Evolutionary conservation across 1,140 invertebrate species (phyloP).

Genomic region (Leptopilina boulardi): DNA sequence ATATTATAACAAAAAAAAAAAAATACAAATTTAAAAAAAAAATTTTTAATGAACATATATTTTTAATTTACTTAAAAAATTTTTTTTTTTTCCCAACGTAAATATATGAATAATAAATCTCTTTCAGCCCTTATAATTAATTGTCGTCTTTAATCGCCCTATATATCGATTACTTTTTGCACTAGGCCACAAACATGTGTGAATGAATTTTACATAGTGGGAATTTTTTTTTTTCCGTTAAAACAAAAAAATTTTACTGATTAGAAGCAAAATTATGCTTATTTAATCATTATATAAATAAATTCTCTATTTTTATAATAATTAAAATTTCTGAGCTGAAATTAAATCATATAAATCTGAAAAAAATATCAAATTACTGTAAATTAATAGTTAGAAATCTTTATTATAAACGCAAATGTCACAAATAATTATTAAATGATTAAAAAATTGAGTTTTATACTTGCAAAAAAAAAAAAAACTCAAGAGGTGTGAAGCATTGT

Average conservation of each 20-base stretch:
- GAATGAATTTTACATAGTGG: neutral
- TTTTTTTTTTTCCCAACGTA: too few relatives aligned
- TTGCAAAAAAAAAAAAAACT: slow-evolving; percentile 19
- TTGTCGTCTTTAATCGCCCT: neutral
- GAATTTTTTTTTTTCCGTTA: too few relatives aligned
- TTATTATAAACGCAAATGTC: neutral
- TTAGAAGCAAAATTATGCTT: too few relatives aligned
- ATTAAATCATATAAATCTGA: too few relatives aligned
- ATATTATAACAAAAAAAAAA: neutral
- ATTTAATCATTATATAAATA: too few relatives aligned
- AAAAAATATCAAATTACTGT: neutral
- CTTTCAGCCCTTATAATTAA: neutral
- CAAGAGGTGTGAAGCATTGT: neutral
- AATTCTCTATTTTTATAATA: too few relatives aligned
- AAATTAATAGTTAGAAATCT: neutral
- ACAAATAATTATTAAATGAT: neutral
- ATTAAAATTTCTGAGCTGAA: too few relatives aligned
- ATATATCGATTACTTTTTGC: neutral
- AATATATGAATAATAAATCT: too few relatives aligned
- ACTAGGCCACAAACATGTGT: neutral
- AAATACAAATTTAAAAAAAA: too few relatives aligned
- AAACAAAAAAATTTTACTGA: too few relatives aligned
- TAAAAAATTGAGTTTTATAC: neutral
- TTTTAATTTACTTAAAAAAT: too few relatives aligned
- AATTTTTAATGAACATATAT: too few relatives aligned